These are phyloP conservation scores for Muscina levida DNA, from an alignment of 2,888 invertebrate genomes.

Conservation along the genomic window DNA sequence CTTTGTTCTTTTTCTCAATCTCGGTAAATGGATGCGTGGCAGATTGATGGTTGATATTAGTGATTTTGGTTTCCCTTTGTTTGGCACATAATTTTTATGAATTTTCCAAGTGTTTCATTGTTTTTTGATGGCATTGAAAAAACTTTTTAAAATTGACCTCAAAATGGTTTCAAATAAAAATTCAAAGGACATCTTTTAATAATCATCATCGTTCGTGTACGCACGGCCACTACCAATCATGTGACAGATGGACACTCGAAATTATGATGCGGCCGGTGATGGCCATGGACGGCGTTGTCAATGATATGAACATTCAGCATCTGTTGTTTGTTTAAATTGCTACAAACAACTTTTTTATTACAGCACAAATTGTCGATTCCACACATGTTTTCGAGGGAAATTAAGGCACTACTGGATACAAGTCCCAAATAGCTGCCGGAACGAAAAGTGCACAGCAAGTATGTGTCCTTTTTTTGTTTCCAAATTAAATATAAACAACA, in stretches of 20 bases:
- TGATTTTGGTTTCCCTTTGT: conserved; percentile 45
- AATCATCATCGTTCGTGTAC: conserved; percentile 42
- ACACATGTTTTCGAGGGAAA: conserved; percentile 67
- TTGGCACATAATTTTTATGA: conserved; percentile 37
- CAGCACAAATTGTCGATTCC: conserved; percentile 65
- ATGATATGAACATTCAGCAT: conserved; percentile 58
- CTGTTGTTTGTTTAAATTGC: conserved; percentile 51
- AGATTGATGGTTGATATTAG: conserved; percentile 46
- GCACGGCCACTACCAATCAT: conserved; percentile 2
- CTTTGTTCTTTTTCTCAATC: conserved; percentile 36
- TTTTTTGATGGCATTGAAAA: conserved; percentile 18
- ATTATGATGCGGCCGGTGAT: neutral
- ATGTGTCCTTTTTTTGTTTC: conserved; percentile 41
- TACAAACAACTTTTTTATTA: conserved; percentile 44
- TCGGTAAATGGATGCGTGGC: conserved; percentile 30
- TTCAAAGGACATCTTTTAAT: conserved; percentile 65
- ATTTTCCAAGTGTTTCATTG: conserved; percentile 56
- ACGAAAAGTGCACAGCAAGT: conserved; percentile 39
- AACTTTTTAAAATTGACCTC: conserved; percentile 44
- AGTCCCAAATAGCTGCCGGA: conserved; percentile 3
- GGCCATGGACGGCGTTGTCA: conserved; percentile 37
- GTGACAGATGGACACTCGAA: conserved; percentile 1
- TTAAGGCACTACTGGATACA: conserved; percentile 67
- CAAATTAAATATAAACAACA: conserved; percentile 47
- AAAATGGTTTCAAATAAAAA: conserved; percentile 55